These are phyloP conservation scores for Paratilapia polleni DNA, from an alignment of 2,113 vertebrate genomes.

Conservation along the genomic window DNA sequence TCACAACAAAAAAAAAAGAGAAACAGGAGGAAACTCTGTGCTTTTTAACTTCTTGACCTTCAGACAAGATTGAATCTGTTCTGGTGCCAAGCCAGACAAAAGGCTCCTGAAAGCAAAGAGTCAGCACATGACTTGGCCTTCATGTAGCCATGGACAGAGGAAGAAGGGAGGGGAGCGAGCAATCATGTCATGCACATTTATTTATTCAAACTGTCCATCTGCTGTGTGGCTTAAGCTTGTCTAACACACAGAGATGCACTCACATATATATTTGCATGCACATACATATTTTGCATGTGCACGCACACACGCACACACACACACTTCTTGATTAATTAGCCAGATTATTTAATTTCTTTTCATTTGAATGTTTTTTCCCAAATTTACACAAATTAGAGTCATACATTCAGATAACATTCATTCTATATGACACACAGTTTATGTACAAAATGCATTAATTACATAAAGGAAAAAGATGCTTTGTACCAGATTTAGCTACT, in stretches of 20 bases:
- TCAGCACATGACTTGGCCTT: slow-evolving; percentile 67
- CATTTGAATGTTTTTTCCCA: not conserved
- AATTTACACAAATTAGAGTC: not conserved
- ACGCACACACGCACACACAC: not conserved
- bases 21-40: slow-evolving; percentile 52
- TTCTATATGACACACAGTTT: too few relatives aligned
- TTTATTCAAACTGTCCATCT: slow-evolving; percentile 80
- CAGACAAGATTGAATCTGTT: slow-evolving; percentile 76
- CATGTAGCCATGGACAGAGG: slow-evolving; percentile 50
- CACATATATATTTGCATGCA: slow-evolving; percentile 19
- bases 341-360: not conserved
- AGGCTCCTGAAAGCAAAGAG: slow-evolving; percentile 63
- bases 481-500: too few relatives aligned
- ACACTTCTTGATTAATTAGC: not conserved
- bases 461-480: too few relatives aligned
- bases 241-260: slow-evolving; percentile 15
- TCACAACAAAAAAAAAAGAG: slow-evolving; percentile 39
- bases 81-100: slow-evolving; percentile 71
- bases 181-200: slow-evolving; percentile 69
- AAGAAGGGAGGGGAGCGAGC: slow-evolving; percentile 11
- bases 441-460: too few relatives aligned
- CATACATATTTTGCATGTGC: slow-evolving; percentile 8
- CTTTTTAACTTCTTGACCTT: slow-evolving; percentile 76
- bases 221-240: slow-evolving; percentile 65
- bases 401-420: not conserved